Evolutionary conservation across 2,888 invertebrate genomes (phyloP), one percentile per base, ranked within the genome.

Genomic region (Lomographa bimaculata): DNA sequence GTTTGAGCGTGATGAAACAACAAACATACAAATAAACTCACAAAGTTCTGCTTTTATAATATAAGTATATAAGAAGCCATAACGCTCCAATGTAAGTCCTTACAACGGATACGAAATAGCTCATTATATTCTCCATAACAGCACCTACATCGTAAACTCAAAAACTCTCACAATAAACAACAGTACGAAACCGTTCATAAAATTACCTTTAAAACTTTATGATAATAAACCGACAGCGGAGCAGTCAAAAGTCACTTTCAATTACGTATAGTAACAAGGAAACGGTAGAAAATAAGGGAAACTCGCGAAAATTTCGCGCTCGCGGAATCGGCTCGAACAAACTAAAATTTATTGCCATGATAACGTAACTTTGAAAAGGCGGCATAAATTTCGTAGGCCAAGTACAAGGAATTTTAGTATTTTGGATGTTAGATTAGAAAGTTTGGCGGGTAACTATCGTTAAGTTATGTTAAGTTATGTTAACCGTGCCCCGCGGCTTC

Each of bases 341-440:
- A 82, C 71, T 76, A 64, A 69, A 80, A 86, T 85, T 83, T 83
- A 85, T 81, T 63, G 65, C 71, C 24, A 66, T 70, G 82, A 83
- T 81, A 85, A 79, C 72, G 58, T 60, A 76, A 81, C 78, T 81
- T 72, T 67, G 72, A 70, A 75, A 70, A 76, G 79, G 74, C 66
- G 74, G 77, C 70, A 75, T 79, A 80, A 79, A 81, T 83, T 79
- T 64, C 50, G 54, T 57, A 46, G 43, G 63, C 46, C 45, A 62
- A 59, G 26, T 23, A 60, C 68, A 63, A 60, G 45, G 37, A 54
- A 58, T 62, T 59, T 57, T 59, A 58, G 44, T 50, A 58, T 42
- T 59, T 54, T 48, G 48, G 40, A 43, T 50, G 49, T 29, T 18
- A 39, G 45, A 39, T 39, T 45, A 25, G 16, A 12, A 20, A 38